A percentile compares a stretch with the other conserved stretches of the same genome.
Evolutionary conservation across 2,113 vertebrate genomes (phyloP).

Genomic region (Limanda limanda): DNA sequence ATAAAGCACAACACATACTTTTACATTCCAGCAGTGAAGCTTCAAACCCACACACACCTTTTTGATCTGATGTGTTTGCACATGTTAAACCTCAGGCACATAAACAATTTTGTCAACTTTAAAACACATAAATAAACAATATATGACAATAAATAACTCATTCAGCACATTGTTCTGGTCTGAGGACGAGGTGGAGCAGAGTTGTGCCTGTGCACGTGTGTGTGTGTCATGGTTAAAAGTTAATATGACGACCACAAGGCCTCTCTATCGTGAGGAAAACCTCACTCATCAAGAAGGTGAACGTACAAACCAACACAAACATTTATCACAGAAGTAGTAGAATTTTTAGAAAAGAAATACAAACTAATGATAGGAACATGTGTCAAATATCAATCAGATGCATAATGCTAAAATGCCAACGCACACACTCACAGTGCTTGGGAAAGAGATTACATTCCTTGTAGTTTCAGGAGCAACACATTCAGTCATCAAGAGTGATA

Average conservation of each 20-base stretch:
- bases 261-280: too few species aligned
- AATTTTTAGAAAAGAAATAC: too few species aligned
- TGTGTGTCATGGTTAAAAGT: constrained; percentile 34
- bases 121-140: constrained; percentile 67
- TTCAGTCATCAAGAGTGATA: too few species aligned
- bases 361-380: too few species aligned
- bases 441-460: too few species aligned
- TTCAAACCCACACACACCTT: constrained; percentile 26
- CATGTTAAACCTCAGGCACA: constrained; percentile 54
- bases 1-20: constrained; percentile 42
- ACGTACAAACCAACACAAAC: too few species aligned
- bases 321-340: too few species aligned
- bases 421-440: too few species aligned
- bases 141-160: constrained; percentile 73
- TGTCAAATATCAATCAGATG: too few species aligned
- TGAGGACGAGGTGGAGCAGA: constrained; percentile 41
- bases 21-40: constrained; percentile 34
- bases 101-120: constrained; percentile 40
- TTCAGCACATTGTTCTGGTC: constrained; percentile 44
- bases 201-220: constrained; percentile 35
- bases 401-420: too few species aligned
- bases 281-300: too few species aligned
- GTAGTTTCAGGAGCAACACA: too few species aligned
- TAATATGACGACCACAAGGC: constrained; percentile 28
- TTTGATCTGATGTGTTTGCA: constrained; percentile 10